phyloP scores from a whole-genome alignment of 2,113 vertebrate species.

The Podilymbus podiceps region DNA sequence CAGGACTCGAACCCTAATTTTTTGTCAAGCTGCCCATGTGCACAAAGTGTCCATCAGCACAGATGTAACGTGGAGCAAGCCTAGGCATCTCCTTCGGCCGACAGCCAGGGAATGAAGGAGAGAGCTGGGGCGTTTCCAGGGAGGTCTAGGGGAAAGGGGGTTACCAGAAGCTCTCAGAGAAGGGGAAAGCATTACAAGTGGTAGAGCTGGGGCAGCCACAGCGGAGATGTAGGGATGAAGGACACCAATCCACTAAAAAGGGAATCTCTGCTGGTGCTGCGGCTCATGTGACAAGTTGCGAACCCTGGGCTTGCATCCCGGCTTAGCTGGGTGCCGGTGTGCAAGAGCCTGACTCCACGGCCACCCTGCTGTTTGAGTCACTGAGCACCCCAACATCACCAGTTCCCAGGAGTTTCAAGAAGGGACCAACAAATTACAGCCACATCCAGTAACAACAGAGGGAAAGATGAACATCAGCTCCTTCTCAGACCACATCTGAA shows the following conservation, averaged over 20 bases:
- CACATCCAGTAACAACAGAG: neutral
- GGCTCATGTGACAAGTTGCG: neutral
- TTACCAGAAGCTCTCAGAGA: neutral
- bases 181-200: fast-evolving
- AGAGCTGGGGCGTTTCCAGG: neutral
- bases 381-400: neutral
- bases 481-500: neutral
- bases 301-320: neutral
- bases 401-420: neutral
- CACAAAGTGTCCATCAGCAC: neutral
- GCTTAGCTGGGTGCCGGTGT: neutral
- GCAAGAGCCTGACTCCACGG: neutral
- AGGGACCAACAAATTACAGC: neutral
- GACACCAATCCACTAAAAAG: neutral
- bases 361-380: neutral
- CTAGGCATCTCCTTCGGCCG: neutral
- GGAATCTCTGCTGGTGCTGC: neutral
- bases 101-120: neutral
- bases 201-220: neutral
- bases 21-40: neutral
- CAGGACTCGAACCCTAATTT: neutral
- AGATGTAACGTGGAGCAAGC: fast-evolving
- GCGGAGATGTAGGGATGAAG: neutral
- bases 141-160: fast-evolving
- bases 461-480: neutral